These are phyloP conservation scores for Campopleginae sp. DNA, from an alignment of 2,888 invertebrate species.

Conservation along the genomic window DNA sequence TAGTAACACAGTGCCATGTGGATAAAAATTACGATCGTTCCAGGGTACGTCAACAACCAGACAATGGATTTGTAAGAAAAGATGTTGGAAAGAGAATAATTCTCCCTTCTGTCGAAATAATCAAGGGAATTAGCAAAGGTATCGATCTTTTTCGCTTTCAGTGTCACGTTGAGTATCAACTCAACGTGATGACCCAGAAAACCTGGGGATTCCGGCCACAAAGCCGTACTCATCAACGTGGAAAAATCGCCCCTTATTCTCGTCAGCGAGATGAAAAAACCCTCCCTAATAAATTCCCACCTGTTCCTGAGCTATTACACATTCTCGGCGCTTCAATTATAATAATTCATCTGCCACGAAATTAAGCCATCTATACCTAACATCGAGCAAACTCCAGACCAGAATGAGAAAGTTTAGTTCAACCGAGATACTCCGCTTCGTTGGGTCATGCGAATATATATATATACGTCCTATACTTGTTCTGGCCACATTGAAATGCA, in stretches of 20 bases:
- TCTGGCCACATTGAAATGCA: slow-evolving; percentile 22
- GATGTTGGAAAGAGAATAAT: slow-evolving; percentile 5
- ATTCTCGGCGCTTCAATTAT: slow-evolving; percentile 62
- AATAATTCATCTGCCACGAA: slow-evolving; percentile 63
- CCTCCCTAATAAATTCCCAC: slow-evolving; percentile 58
- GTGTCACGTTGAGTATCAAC: slow-evolving; percentile 1
- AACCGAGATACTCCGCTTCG: slow-evolving; percentile 59
- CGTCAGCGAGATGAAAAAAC: slow-evolving; percentile 55
- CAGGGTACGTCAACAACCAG: background rate
- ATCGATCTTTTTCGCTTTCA: slow-evolving; percentile 35
- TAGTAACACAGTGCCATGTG: background rate
- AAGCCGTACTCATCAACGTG: slow-evolving; percentile 51
- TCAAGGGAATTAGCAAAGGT: slow-evolving; percentile 13
- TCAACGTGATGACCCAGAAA: slow-evolving; percentile 4
- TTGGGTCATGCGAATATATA: slow-evolving; percentile 32
- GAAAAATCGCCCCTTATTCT: slow-evolving; percentile 35
- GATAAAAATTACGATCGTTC: background rate
- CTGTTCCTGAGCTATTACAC: slow-evolving; percentile 53
- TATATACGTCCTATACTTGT: slow-evolving; percentile 29
- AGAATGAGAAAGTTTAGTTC: slow-evolving; percentile 59
- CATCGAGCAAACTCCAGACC: slow-evolving; percentile 28
- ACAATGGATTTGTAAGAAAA: slow-evolving; percentile 14
- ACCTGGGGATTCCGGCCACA: slow-evolving; percentile 6
- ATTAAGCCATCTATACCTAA: slow-evolving; percentile 50
- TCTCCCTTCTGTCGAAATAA: slow-evolving; percentile 26